A percentile compares a stretch with the other conserved stretches of the same genome.
Evolutionary conservation across 2,888 invertebrate species (phyloP).

Genomic region (Rhagophthalmus giganteus): DNA sequence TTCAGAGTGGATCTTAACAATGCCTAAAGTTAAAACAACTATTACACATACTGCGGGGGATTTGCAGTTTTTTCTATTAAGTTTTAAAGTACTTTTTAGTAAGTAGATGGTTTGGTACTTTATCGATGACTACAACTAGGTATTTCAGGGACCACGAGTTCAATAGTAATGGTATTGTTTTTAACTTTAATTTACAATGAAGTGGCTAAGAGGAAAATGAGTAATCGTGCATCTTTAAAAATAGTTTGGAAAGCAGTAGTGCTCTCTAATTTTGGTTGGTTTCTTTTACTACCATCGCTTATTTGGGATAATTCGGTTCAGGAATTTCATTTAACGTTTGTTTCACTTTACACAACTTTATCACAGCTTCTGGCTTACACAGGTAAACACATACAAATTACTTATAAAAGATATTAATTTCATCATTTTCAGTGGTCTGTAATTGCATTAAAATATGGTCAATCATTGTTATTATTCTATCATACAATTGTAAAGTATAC

Average conservation of each 20-base stretch:
- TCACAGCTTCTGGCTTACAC: conserved; percentile 67
- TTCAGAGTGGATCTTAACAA: conserved; percentile 63
- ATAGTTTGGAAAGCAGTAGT: conserved; percentile 62
- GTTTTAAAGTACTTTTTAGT: conserved; percentile 42
- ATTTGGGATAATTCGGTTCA: conserved; percentile 62
- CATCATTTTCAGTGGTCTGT: conserved; percentile 59
- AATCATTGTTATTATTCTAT: conserved; percentile 39
- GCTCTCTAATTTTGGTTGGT: conserved; percentile 62
- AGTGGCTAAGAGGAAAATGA: conserved; percentile 21
- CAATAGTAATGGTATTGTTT: conserved; percentile 41
- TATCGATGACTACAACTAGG: too few species aligned
- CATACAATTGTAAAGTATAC: conserved; percentile 32
- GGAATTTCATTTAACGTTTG: conserved; percentile 61
- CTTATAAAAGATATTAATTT: background rate
- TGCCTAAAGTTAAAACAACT: conserved; percentile 31
- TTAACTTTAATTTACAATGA: conserved; percentile 41
- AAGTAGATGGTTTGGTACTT: too few species aligned
- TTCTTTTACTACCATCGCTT: conserved; percentile 64
- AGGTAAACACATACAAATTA: conserved; percentile 55
- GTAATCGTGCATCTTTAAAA: conserved; percentile 32
- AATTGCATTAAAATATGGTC: conserved; percentile 57
- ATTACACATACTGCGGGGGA: conserved; percentile 36
- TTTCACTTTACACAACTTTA: conserved; percentile 66
- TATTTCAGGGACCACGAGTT: conserved; percentile 45
- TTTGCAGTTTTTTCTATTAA: conserved; percentile 47